Evolutionary conservation across 2,113 vertebrate genomes (phyloP).

Genomic region (Puffinus mauretanicus): DNA sequence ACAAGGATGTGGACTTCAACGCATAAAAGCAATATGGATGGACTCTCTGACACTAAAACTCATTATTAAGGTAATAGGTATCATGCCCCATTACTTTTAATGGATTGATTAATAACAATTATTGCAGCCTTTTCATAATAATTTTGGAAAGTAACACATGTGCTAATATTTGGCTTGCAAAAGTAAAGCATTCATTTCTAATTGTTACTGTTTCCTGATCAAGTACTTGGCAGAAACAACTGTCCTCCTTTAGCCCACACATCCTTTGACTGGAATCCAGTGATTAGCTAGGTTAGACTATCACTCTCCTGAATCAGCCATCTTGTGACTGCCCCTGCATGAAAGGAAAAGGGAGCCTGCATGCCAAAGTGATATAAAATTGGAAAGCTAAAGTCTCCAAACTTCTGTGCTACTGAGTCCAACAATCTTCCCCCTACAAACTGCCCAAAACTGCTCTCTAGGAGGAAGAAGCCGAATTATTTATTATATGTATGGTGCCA

Average conservation of each 20-base stretch:
- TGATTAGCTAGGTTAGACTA: not conserved
- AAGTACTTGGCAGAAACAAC: not conserved
- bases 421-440: not conserved
- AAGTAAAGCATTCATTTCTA: not conserved
- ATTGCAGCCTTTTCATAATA: slow-evolving; percentile 1
- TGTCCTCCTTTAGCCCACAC: not conserved
- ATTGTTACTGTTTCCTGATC: not conserved
- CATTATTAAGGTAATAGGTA: slow-evolving; percentile 13
- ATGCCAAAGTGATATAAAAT: not conserved
- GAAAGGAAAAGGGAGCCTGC: not conserved
- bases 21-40: not conserved
- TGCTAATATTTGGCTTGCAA: not conserved
- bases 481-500: not conserved
- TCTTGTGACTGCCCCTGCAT: not conserved
- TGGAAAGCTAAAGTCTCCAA: not conserved
- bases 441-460: not conserved
- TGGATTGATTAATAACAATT: slow-evolving; percentile 36
- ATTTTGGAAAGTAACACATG: not conserved
- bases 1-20: not conserved
- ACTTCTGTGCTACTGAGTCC: not conserved
- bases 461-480: not conserved
- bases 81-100: slow-evolving; percentile 32
- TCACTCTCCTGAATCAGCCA: not conserved
- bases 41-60: not conserved
- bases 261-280: not conserved